Base-by-base conservation (phyloP, 2,888 invertebrate genomes). In the Anthrax anthrax region DNA sequence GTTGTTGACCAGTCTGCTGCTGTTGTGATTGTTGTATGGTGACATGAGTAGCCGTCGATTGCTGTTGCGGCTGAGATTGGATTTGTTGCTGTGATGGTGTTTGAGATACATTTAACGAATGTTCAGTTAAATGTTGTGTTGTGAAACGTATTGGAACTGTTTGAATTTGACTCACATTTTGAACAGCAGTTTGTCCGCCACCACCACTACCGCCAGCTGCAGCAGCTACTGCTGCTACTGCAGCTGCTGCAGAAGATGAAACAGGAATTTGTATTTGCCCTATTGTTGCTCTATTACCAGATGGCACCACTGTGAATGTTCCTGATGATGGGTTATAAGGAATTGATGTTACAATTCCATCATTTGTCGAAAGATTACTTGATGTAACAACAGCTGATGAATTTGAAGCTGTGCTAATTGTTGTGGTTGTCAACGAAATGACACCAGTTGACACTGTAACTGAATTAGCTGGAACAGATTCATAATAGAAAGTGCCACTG, bases 261-360 rank as follows among this genome's bases (percentile, higher is more conserved):
- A 58, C 60, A 2, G 61, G 61, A 47, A 61, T 56, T 47, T 63
- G 62, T 12, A 62, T 49, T 41, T 66, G 66, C 0, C 64, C 64
- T 37, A 63, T 61, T 3, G 61, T 54, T 2, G 63, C 58, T 4
- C 49, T 48, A 43, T 47, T 52, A 17, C 41, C 44, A 5, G 65
- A 58, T 3, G 67, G 67, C 5, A 68, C 60, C 10, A 67, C 68
- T 0, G 69, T 65, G 37, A 66, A 69, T 1, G 68, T 67, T 14
- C 65, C 63, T 42, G 61, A 59, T 1, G 52, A 52, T 6, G 57
- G 56, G 5, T 55, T 55, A 47, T 63, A 68, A 27, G 64, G 61
- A 29, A 64, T 51, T 14, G 67, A 63, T 1, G 65, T 60, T 0
- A 65, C 62, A 23, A 63, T 43, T 2, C 56, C 49, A 23, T 49